Base-by-base conservation (phyloP, 30 jellyfish, hydroid and myxozoan species). In the Chironex yamaguchii region DNA sequence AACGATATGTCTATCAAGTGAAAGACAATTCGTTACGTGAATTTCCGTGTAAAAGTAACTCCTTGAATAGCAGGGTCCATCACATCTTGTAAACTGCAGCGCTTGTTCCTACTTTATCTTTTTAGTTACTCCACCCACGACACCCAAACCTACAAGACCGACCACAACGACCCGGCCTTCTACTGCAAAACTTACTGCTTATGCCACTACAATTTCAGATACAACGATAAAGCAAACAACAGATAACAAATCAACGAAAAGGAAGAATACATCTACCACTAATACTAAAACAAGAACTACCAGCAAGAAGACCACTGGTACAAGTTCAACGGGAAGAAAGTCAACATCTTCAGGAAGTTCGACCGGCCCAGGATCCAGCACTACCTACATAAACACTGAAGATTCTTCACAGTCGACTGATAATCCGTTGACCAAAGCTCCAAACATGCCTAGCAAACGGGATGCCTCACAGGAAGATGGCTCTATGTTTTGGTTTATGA, bases 401-500 rank as follows among this genome's bases (percentile, higher is more conserved):
- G 13, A 26, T 14, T 58, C 82, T 64, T 42, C 30, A 34, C 17
- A 9, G 13, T 42, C 58, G 17, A 42, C 58, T 42, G 58, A 17
- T 9, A 6, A 42, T 42, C 58, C 58, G 17, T 42, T 42, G 58
- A 42, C 58, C 9, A 42, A 6, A 42, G 17, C 58, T 6, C 58
- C 58, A 42, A 42, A 42, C 58, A 42, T 42, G 58, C 13, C 58
- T 6, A 17, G 58, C 13, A 42, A 42, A 42, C 9, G 58, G 17
- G 17, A 42, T 42, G 58, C 9, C 13, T 6, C 17, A 42, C 58
- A 42, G 58, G 58, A 42, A 42, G 58, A 42, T 6, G 58, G 58
- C 58, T 74, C 96, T 9, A 76, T 86, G 63, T 86, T 71, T 53
- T 91, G 98, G 98, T 28, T 91, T 34, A 29, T 86, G 72, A 76